Percentiles rank a stretch among this genome's conserved stretches.
phyloP scores from a whole-genome alignment of 2,113 vertebrate species.

The Hydropotes inermis region DNA sequence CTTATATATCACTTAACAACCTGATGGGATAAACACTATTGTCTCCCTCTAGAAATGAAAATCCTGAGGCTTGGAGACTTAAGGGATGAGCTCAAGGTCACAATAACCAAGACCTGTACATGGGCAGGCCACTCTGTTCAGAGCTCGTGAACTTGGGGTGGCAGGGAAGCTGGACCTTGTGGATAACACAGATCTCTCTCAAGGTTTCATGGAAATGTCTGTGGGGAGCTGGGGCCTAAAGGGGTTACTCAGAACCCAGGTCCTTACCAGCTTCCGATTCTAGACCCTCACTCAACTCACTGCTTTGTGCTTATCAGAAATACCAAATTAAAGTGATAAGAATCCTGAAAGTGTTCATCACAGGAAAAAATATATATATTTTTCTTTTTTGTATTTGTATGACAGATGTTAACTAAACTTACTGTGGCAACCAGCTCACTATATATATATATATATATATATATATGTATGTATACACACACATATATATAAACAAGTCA shows the following conservation, averaged over 20 bases:
- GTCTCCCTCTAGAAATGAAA: not conserved
- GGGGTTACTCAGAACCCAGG: not conserved
- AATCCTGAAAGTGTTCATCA: not conserved
- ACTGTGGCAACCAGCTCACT: not conserved
- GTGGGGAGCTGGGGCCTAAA: not conserved
- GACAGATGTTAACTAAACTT: not conserved
- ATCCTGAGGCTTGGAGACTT: not conserved
- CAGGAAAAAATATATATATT: not conserved
- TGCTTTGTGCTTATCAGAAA: not conserved
- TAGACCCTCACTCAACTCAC: not conserved
- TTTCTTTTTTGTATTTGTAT: not conserved
- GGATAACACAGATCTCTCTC: not conserved
- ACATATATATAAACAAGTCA: not conserved
- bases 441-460: too few relatives aligned
- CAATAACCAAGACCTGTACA: not conserved
- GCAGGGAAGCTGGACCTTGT: not conserved
- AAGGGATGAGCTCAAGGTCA: not conserved
- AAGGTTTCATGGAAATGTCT: not conserved
- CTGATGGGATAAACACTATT: not conserved
- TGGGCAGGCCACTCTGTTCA: rapidly evolving
- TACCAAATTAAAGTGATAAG: not conserved
- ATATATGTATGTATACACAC: too few relatives aligned
- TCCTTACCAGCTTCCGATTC: not conserved
- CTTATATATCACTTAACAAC: not conserved
- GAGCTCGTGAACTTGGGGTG: not conserved